Conservation (phyloP, 53 echinoderm and acorn worm species). For the Arbacia lixula region DNA sequence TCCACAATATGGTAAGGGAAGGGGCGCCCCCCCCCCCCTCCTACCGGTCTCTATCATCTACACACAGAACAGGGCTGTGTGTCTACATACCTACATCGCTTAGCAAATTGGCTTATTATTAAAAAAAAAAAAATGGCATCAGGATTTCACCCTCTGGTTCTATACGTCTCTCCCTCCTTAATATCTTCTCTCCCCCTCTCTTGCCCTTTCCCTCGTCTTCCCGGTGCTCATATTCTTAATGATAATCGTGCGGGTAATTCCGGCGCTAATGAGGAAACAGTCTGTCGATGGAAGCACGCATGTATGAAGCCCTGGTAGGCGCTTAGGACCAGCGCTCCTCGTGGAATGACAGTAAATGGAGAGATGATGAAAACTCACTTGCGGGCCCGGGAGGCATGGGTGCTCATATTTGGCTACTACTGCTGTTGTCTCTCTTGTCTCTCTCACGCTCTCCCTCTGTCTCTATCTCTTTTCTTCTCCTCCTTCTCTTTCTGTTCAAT, state of each 20-base stretch:
- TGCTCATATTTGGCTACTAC: too few relatives aligned
- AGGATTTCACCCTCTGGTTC: constrained; percentile 36
- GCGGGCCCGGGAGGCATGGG: too few relatives aligned
- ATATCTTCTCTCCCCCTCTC: neutral
- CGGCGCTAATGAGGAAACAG: constrained; percentile 48
- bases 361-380: too few relatives aligned
- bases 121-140: constrained; percentile 36
- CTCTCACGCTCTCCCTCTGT: too few relatives aligned
- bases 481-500: too few relatives aligned
- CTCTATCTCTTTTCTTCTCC: too few relatives aligned
- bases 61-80: neutral
- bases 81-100: neutral
- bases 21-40: neutral
- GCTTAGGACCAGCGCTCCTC: too few relatives aligned
- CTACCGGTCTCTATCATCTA: neutral
- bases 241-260: constrained; percentile 45
- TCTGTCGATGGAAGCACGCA: too few relatives aligned
- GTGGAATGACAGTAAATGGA: too few relatives aligned
- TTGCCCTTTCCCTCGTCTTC: constrained; percentile 13
- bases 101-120: constrained; percentile 28
- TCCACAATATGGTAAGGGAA: constrained; percentile 1
- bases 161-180: neutral
- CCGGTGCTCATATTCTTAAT: neutral
- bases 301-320: too few relatives aligned
- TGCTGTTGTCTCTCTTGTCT: too few relatives aligned